Evolutionary conservation across 2,797 vertebrate species (phyloP), one percentile per base, ranked within the genome.

Genomic region (Rhinichthys osculus): DNA sequence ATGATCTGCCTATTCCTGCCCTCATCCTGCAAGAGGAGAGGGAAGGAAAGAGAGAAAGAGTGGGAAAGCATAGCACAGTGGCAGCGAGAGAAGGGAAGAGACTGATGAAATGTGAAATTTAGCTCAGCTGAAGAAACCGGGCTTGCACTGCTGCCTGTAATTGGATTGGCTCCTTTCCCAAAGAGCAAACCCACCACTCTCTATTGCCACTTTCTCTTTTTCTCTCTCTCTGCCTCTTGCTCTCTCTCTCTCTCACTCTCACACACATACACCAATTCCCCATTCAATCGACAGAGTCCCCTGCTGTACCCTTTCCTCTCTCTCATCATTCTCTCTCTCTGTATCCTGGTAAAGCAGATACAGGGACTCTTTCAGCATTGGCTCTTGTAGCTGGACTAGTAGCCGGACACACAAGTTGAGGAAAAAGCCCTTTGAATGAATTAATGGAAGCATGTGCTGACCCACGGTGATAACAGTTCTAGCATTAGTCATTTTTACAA

Each of bases 121-220:
- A 94, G 92, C 92, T 93, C 90, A 87, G 90, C 92, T 91, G 90
- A 93, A 93, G 92, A 93, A 94, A 93, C 91, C 90, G 87, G 93
- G 92, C 91, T 92, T 91, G 93, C 94, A 93, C 93, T 92, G 90
- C 93, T 95, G 95, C 92, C 94, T 93, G 93, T 96, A 96, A 96
- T 96, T 97, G 95, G 94, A 95, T 95, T 96, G 97, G 96, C 96
- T 95, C 86, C 81, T 84, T 94, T 96, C 96, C 96, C 94, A 94
- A 96, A 94, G 88, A 92, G 40, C 74, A 86, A 82, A 86, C 88
- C 73, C 85, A 83, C 88, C 82, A 82, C 79, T 70, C 93, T 92
- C 92, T 83, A 90, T 88, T 76, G 30, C 14, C 85, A 83, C 89
- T 90, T 72, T 86, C 59, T 52, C 77, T 87, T 35, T 38, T 72